A percentile compares a stretch with the other conserved stretches of the same genome.
Conservation (phyloP, 2,113 vertebrate species). For the Tetrax tetrax region DNA sequence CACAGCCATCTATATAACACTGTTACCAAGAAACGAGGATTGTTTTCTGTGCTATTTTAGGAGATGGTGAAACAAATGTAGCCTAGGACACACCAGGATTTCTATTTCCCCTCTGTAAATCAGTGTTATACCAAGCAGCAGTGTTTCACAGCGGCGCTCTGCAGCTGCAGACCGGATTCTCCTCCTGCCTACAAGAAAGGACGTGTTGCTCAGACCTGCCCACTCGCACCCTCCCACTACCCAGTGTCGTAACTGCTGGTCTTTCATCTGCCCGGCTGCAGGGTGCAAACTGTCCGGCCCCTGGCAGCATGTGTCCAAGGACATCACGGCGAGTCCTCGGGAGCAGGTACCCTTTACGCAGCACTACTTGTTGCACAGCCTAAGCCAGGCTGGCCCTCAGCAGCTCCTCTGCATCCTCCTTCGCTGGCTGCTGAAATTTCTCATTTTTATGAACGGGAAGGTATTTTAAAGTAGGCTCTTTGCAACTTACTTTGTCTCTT, state of each 20-base stretch:
- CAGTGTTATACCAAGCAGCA: background rate
- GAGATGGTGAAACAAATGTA: constrained; percentile 14
- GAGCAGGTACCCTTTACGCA: background rate
- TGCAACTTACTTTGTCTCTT: background rate
- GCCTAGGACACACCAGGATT: background rate
- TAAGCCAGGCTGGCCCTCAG: background rate
- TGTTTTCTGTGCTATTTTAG: constrained; percentile 50
- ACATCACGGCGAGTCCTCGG: background rate
- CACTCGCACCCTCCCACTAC: background rate
- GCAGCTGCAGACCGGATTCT: background rate
- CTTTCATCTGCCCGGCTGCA: background rate
- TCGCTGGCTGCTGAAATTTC: background rate
- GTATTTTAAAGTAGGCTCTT: background rate
- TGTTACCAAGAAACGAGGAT: constrained; percentile 43
- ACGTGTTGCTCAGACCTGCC: background rate
- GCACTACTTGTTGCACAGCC: background rate
- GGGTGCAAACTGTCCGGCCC: background rate
- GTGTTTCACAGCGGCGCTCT: background rate
- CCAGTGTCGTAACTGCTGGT: background rate
- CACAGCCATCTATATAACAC: background rate
- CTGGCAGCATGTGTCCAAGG: background rate
- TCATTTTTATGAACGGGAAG: background rate
- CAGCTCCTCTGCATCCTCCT: background rate
- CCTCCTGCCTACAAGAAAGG: background rate
- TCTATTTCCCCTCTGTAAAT: constrained; percentile 21